Conservation (phyloP, 2,888 invertebrate species). For the Bunonema sp. region DNA sequence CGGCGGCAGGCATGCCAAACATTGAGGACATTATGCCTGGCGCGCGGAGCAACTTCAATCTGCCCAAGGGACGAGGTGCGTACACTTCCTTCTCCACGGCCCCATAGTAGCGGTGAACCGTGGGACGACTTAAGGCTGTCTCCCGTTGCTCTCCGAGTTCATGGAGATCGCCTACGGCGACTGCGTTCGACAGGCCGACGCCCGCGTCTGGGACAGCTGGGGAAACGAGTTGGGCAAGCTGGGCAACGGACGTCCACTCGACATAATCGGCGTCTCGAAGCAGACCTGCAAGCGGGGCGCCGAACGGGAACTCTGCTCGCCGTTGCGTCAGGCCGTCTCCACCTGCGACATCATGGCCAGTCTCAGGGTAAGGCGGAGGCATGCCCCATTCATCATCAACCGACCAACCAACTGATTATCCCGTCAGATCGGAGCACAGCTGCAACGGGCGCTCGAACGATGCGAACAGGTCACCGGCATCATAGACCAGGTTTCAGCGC, state of each 20-base stretch:
- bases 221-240: slow-evolving; percentile 37
- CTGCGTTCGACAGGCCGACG: slow-evolving; percentile 35
- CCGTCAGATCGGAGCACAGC: slow-evolving; percentile 13
- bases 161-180: slow-evolving; percentile 41
- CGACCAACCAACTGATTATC: background rate
- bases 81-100: too few relatives aligned
- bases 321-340: slow-evolving; percentile 28
- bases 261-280: slow-evolving; percentile 4
- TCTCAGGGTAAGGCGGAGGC: slow-evolving; percentile 20
- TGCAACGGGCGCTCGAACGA: slow-evolving; percentile 30
- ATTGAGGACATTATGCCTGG: slow-evolving; percentile 29
- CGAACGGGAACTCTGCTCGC: slow-evolving; percentile 39
- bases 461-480: slow-evolving; percentile 40
- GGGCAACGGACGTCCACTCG: slow-evolving; percentile 9
- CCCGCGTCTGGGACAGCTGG: slow-evolving; percentile 39
- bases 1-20: slow-evolving; percentile 5
- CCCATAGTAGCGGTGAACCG: background rate
- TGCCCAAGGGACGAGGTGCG: slow-evolving; percentile 33
- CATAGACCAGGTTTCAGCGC: slow-evolving; percentile 24
- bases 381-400: background rate
- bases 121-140: slow-evolving; percentile 20
- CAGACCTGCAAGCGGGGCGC: slow-evolving; percentile 40
- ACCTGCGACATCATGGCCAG: slow-evolving; percentile 37
- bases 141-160: slow-evolving; percentile 40
- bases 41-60: slow-evolving; percentile 30